These are phyloP conservation scores for Platichthys flesus DNA, from an alignment of 2,113 vertebrate species.

Conservation along the genomic window DNA sequence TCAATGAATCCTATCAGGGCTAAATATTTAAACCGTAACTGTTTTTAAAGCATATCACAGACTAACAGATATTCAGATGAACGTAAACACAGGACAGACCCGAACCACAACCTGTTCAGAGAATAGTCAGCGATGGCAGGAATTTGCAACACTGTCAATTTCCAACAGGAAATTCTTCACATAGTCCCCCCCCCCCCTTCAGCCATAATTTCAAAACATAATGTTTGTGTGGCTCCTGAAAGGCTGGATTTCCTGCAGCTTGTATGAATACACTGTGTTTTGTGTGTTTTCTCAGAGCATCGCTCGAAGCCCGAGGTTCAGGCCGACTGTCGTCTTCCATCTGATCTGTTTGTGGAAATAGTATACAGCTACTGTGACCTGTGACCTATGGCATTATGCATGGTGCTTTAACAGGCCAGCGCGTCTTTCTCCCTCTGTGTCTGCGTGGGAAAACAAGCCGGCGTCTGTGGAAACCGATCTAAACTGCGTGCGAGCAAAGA, in stretches of 20 bases:
- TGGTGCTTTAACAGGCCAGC: constrained; percentile 29
- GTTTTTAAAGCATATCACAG: constrained; percentile 19
- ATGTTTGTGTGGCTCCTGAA: constrained; percentile 30
- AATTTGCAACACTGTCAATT: constrained; percentile 37
- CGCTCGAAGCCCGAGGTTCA: constrained; percentile 39
- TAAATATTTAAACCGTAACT: constrained; percentile 32
- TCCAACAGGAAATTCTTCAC: constrained; percentile 63
- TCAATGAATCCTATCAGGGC: constrained; percentile 29
- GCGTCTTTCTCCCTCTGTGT: constrained; percentile 17
- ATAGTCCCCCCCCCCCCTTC: constrained; percentile 53
- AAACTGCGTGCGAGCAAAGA: constrained; percentile 8
- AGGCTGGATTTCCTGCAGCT: constrained; percentile 34
- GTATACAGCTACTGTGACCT: constrained; percentile 50
- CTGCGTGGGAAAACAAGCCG: constrained; percentile 40
- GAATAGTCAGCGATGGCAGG: constrained; percentile 15
- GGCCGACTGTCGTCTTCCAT: constrained; percentile 56
- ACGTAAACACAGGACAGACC: background rate
- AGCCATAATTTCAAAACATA: constrained; percentile 57
- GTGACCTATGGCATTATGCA: constrained; percentile 54
- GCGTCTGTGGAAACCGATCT: constrained; percentile 28
- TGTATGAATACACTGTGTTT: constrained; percentile 11
- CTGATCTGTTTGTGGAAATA: constrained; percentile 44
- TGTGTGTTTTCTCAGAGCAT: constrained; percentile 42
- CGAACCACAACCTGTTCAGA: constrained; percentile 12
- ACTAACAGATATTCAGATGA: background rate